Evolutionary conservation across 2,888 invertebrate species (phyloP), one percentile per base, ranked within the genome.

Genomic region (Pyrocoelia pectoralis): DNA sequence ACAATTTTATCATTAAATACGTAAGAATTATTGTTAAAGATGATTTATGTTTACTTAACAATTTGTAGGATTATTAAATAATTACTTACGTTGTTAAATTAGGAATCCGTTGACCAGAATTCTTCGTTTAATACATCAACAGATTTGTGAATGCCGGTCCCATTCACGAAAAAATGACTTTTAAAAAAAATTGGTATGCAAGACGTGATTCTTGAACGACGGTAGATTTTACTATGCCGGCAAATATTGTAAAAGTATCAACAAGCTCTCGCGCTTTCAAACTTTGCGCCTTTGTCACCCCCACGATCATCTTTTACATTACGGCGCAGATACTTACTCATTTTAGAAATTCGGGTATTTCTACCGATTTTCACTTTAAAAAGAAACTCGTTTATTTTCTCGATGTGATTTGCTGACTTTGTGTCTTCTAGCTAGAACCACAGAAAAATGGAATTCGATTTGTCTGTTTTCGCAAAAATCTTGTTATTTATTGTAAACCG

Each of bases 241-340:
- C 62, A 66, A 66, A 63, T 24, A 24, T 54, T 24, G 56, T 57
- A 43, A 65, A 63, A 59, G 43, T 61, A 56, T 15, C 49, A 62
- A 48, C 46, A 65, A 54, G 62, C 62, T 58, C 62, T 59, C 66
- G 62, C 66, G 66, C 66, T 62, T 62, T 63, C 62, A 66, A 56
- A 52, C 62, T 55, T 62, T 62, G 66, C 66, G 66, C 62, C 66
- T 66, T 55, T 51, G 58, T 51, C 62, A 59, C 66, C 66, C 66
- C 66, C 66, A 59, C 66, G 58, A 56, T 51, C 57, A 41, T 58
- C 63, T 56, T 55, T 38, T 49, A 49, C 15, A 8, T 43, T 54
- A 54, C 53, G 19, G 59, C 59, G 59, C 59, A 59, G 53, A 29
- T 49, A 59, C 48, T 33, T 1, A 15, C 13, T 15, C 41, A 43